These are phyloP conservation scores for Callorhinus ursinus DNA, from an alignment of 2,113 vertebrate genomes.

Conservation along the genomic window DNA sequence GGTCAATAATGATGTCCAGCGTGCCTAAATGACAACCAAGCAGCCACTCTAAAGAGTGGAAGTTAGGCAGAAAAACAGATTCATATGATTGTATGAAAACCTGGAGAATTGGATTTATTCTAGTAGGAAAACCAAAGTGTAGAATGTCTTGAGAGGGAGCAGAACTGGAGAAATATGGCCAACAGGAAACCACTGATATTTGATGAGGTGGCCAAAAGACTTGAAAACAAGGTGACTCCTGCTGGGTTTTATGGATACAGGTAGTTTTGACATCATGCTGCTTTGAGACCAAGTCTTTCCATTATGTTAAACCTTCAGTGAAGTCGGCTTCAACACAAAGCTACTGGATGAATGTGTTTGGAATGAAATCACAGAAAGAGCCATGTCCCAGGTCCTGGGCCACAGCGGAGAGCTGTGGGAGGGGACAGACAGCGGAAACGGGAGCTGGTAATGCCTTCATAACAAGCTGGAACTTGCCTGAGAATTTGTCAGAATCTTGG, in stretches of 20 bases:
- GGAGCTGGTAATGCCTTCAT: not conserved
- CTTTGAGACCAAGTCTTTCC: not conserved
- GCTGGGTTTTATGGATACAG: not conserved
- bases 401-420: not conserved
- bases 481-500: not conserved
- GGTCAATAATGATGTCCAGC: not conserved
- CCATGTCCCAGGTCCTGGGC: not conserved
- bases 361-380: not conserved
- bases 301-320: not conserved
- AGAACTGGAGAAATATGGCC: no score
- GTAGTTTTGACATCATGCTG: not conserved
- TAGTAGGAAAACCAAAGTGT: not conserved
- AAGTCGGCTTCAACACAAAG: not conserved
- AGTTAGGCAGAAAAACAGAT: not conserved
- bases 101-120: not conserved
- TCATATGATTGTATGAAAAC: not conserved
- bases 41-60: not conserved
- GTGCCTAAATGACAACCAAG: not conserved
- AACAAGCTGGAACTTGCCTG: not conserved
- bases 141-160: not conserved
- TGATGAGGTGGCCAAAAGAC: not conserved
- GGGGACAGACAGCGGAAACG: not conserved
- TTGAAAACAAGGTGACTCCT: not conserved
- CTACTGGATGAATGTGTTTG: not conserved
- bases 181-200: not conserved